Conservation (phyloP, 1,140 invertebrate genomes). For the Gryllus bimaculatus region DNA sequence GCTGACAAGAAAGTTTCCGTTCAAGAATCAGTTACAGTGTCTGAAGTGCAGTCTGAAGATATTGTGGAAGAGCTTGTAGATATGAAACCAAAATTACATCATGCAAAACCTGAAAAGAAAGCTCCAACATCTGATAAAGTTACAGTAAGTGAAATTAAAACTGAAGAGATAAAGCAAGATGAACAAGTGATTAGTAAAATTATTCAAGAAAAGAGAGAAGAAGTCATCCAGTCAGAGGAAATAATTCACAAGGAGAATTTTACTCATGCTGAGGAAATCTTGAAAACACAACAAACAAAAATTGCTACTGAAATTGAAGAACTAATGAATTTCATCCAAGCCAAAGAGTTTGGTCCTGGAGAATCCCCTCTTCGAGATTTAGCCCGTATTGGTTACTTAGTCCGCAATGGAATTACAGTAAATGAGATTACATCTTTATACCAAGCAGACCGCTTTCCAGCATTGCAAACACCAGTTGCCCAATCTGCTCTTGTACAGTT, state of each 20-base stretch:
- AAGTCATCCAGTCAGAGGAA: neutral
- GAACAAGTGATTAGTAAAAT: slow-evolving; percentile 39
- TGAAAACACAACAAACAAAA: slow-evolving; percentile 35
- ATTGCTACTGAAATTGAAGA: slow-evolving; percentile 62
- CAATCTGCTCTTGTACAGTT: slow-evolving; percentile 72
- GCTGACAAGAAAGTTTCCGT: slow-evolving; percentile 30
- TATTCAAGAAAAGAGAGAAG: slow-evolving; percentile 58
- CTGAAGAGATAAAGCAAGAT: slow-evolving; percentile 10
- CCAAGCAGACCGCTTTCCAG: slow-evolving; percentile 65
- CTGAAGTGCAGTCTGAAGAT: slow-evolving; percentile 46
- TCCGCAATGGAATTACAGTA: slow-evolving; percentile 61
- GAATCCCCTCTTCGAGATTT: slow-evolving; percentile 67
- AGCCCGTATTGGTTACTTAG: slow-evolving; percentile 65
- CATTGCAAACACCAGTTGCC: slow-evolving; percentile 61
- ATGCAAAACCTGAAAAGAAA: slow-evolving; percentile 32
- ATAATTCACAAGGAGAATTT: slow-evolving; percentile 7
- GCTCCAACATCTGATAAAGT: slow-evolving; percentile 35
- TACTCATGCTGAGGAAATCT: slow-evolving; percentile 15
- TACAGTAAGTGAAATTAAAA: slow-evolving; percentile 35
- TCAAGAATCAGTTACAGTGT: slow-evolving; percentile 45
- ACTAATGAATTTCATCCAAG: slow-evolving; percentile 59
- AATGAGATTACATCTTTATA: slow-evolving; percentile 69
- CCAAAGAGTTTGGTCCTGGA: slow-evolving; percentile 67
- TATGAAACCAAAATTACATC: slow-evolving; percentile 33
- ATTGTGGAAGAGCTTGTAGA: slow-evolving; percentile 28